Evolutionary conservation across 37 sponge, comb jelly and placozoan genomes (phyloP), one percentile per base, ranked within the genome.

Genomic region (Beroe forskalii): DNA sequence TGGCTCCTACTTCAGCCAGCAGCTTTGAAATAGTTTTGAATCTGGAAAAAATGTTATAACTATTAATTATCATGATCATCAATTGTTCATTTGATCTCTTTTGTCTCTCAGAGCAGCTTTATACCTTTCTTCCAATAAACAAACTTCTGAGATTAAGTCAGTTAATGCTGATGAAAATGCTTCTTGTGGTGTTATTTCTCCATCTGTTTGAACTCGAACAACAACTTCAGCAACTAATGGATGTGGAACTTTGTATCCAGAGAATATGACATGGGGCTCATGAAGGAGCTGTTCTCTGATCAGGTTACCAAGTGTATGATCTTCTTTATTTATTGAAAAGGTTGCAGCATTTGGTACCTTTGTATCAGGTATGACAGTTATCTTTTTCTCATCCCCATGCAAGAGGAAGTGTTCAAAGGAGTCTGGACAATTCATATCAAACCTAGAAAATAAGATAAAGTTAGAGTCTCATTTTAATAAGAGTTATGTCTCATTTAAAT

Each of bases 271-370:
- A 61, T 96, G 96, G 1, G 96, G 98, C 60, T 97, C 96, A 24
- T 91, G 92, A 37, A 97, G 93, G 67, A 97, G 93, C 90, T 97
- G 98, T 94, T 90, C 92, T 93, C 94, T 95, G 9, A 97, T 92
- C n/a, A 95, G 89, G 86, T 97, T 97, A 20, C 98, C 98, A 28
- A 97, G 92, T 0, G 98, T 96, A 93, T 97, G 98, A 76, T 96
- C 98, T 76, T 97, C 98, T 60, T 97, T 97, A 76, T 92, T 93
- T 8, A 97, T 93, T 27, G 94, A 94, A 67, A 97, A 97, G 19
- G 94, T 93, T 32, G 96, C 96, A 38, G 98, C 98, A 94, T 97
- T 97, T 22, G 98, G 96, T 0, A 97, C 98, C 48, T 97, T 97
- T 27, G 98, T 97, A 55, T 97, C 98, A 63, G 95, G 96, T 32